These are phyloP conservation scores for Sebastiscus tertius DNA, from an alignment of 2,797 vertebrate genomes.

Conservation along the genomic window DNA sequence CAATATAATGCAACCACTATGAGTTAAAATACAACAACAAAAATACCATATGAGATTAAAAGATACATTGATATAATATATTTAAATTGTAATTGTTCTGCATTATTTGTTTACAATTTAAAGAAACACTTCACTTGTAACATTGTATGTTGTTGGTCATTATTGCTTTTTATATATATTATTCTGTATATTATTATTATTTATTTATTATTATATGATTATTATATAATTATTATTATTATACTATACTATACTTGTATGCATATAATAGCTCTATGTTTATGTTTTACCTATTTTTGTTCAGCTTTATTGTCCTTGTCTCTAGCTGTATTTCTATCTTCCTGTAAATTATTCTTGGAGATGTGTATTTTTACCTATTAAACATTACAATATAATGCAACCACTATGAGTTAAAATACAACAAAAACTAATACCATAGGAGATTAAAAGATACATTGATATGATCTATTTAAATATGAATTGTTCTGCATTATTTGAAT, in stretches of 20 bases:
- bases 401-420: too few species aligned
- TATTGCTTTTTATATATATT: background rate
- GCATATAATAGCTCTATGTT: too few species aligned
- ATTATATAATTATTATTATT: too few species aligned
- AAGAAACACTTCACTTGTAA: background rate
- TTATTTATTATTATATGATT: too few species aligned
- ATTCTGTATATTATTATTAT: too few species aligned
- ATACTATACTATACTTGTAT: too few species aligned
- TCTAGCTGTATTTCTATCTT: background rate
- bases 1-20: background rate
- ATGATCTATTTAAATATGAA: background rate
- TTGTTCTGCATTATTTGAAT: too few species aligned
- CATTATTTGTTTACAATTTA: background rate
- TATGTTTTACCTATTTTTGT: too few species aligned
- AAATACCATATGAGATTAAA: background rate
- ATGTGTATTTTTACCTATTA: background rate
- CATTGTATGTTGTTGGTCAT: background rate
- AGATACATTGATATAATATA: background rate
- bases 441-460: background rate
- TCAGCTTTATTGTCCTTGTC: background rate
- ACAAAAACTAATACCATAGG: too few species aligned
- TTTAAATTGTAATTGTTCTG: too few species aligned
- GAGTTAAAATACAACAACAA: background rate
- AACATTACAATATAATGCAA: too few species aligned
- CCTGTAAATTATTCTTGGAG: background rate